phyloP scores from a whole-genome alignment of 2,113 vertebrate genomes.

The Mellivora capensis region DNA sequence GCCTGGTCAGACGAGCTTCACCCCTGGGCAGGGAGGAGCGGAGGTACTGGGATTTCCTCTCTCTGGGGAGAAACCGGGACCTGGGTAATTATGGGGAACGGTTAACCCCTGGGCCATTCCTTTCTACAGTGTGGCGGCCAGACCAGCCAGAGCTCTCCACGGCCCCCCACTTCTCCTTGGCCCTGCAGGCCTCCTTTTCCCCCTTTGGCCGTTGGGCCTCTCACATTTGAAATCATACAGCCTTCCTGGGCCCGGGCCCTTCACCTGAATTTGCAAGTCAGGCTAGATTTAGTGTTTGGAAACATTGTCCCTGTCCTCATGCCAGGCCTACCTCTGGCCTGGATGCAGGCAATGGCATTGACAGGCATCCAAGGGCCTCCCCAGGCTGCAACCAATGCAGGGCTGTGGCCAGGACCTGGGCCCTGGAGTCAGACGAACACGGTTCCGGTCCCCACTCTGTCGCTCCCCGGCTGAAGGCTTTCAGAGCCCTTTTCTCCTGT shows the following conservation, averaged over 20 bases:
- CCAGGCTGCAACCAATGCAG: background rate
- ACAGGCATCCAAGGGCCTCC: background rate
- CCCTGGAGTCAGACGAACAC: background rate
- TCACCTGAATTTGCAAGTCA: background rate
- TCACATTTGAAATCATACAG: background rate
- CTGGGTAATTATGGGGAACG: background rate
- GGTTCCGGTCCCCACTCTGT: fast-evolving
- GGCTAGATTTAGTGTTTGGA: too few relatives aligned
- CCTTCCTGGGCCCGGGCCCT: background rate
- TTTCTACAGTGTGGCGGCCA: background rate
- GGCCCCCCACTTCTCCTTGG: too few relatives aligned
- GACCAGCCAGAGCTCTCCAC: too few relatives aligned
- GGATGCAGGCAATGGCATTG: fast-evolving
- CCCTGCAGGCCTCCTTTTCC: background rate
- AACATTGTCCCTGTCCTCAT: background rate
- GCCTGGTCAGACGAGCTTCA: fast-evolving
- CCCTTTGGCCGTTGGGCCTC: background rate
- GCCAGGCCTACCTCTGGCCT: background rate
- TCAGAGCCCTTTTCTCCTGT: background rate
- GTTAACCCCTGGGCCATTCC: background rate
- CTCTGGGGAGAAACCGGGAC: too few relatives aligned
- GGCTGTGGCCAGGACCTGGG: background rate
- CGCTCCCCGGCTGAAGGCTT: background rate
- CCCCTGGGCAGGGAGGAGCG: too few relatives aligned
- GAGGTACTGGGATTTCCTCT: background rate